These are phyloP conservation scores for Pseudochirops corinnae DNA, from an alignment of 2,797 vertebrate genomes.

Conservation along the genomic window DNA sequence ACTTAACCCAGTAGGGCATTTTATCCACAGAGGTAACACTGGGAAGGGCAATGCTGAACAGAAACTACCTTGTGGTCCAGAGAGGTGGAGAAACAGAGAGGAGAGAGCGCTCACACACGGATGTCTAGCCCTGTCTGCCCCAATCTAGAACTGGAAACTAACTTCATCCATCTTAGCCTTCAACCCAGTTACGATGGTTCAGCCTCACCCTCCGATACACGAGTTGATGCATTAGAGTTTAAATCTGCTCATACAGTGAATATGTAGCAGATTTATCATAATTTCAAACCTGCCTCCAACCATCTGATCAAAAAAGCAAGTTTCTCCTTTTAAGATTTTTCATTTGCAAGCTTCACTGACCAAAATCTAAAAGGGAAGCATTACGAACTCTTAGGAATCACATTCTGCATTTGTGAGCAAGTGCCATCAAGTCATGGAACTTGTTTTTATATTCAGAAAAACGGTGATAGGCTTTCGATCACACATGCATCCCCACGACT, in stretches of 20 bases:
- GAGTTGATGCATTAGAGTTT: conserved; percentile 3
- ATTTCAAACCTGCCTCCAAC: conserved; percentile 66
- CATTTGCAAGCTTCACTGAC: conserved; percentile 59
- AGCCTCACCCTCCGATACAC: conserved; percentile 14
- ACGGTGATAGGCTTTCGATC: neutral
- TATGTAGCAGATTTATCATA: conserved; percentile 61
- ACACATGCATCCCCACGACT: neutral
- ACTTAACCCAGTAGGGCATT: conserved; percentile 28
- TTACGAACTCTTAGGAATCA: conserved; percentile 1
- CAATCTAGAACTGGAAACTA: conserved; percentile 65
- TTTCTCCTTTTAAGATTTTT: conserved; percentile 68
- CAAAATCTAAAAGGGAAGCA: conserved; percentile 59
- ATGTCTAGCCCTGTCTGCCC: conserved; percentile 60
- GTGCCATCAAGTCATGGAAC: conserved; percentile 20
- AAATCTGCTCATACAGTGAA: conserved; percentile 32
- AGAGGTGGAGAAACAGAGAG: neutral
- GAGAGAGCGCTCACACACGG: conserved; percentile 35
- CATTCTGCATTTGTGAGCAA: conserved; percentile 41
- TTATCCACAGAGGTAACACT: neutral
- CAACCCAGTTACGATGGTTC: conserved; percentile 1
- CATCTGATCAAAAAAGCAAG: conserved; percentile 70
- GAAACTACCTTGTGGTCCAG: conserved; percentile 32
- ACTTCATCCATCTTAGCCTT: conserved; percentile 54
- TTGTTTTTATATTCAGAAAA: conserved; percentile 53
- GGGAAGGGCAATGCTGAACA: conserved; percentile 35